A percentile compares a stretch with the other conserved stretches of the same genome.
Conservation (phyloP, 1,140 invertebrate genomes). For the Helicoverpa zea region DNA sequence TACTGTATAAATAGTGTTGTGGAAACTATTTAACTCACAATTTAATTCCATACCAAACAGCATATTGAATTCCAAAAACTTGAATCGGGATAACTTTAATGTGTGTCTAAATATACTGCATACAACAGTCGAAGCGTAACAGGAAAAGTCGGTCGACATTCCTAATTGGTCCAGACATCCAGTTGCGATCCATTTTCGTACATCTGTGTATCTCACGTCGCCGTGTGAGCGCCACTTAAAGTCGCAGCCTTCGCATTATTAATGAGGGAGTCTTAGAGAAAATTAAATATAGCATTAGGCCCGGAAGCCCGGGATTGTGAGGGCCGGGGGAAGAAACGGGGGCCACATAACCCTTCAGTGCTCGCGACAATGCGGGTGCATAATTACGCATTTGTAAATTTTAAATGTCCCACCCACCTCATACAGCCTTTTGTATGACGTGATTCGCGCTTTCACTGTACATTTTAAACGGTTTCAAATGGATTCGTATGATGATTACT, state of each 20-base stretch:
- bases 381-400: constrained; percentile 87
- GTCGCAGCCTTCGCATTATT: constrained; percentile 85
- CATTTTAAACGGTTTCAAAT: constrained; percentile 78
- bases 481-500: constrained; percentile 79
- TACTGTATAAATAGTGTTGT: too few relatives aligned
- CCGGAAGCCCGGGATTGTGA: constrained; percentile 81
- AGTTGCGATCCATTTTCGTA: constrained; percentile 56
- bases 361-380: constrained; percentile 85
- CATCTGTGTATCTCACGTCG: constrained; percentile 69
- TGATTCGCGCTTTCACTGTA: constrained; percentile 80
- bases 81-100: too few relatives aligned
- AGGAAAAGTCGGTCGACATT: constrained; percentile 3
- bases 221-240: constrained; percentile 85
- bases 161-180: constrained; percentile 24
- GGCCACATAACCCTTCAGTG: constrained; percentile 77
- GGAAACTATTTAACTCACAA: too few relatives aligned
- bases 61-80: too few relatives aligned
- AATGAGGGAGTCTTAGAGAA: constrained; percentile 86
- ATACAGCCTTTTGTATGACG: constrained; percentile 83
- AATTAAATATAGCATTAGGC: constrained; percentile 87
- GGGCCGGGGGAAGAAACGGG: constrained; percentile 69
- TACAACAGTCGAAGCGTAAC: background rate
- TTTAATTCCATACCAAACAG: too few relatives aligned
- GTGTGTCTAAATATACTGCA: too few relatives aligned
- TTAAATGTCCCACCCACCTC: constrained; percentile 84